Percentiles rank a stretch among this genome's conserved stretches.
phyloP scores from a whole-genome alignment of 2,113 vertebrate genomes.

The Heterotis niloticus region DNA sequence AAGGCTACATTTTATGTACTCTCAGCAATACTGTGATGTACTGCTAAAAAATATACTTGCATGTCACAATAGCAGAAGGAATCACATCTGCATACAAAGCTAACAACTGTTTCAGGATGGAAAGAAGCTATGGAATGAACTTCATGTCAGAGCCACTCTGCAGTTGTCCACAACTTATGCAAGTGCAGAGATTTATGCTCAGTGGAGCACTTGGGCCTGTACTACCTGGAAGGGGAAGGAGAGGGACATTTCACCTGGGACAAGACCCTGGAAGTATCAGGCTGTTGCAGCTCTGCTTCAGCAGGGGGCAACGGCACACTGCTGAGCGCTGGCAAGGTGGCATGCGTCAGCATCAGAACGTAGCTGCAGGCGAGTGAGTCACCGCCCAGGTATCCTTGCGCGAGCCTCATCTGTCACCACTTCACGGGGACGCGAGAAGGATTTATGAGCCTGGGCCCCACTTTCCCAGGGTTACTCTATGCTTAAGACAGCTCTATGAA shows the following conservation, averaged over 20 bases:
- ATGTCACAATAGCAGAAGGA: too few relatives aligned
- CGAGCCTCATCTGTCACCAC: constrained; percentile 48
- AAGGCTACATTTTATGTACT: too few relatives aligned
- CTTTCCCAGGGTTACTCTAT: constrained; percentile 37
- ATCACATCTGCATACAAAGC: too few relatives aligned
- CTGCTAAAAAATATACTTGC: too few relatives aligned
- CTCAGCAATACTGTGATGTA: too few relatives aligned
- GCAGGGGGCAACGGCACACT: constrained; percentile 36
- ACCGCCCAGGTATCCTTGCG: constrained; percentile 41
- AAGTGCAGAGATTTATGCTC: not conserved
- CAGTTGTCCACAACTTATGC: not conserved
- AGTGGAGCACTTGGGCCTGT: constrained; percentile 2
- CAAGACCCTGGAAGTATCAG: not conserved
- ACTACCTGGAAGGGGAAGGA: not conserved
- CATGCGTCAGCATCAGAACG: not conserved
- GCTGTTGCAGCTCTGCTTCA: constrained; percentile 28
- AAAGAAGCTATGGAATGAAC: not conserved
- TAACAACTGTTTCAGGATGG: too few relatives aligned
- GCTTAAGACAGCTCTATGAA: not conserved
- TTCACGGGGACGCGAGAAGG: constrained; percentile 42
- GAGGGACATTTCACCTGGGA: not conserved
- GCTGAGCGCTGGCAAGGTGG: constrained; percentile 3
- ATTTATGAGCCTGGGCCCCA: constrained; percentile 49
- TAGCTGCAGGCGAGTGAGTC: constrained; percentile 40
- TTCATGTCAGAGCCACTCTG: not conserved